A percentile compares a stretch with the other conserved stretches of the same genome.
These are phyloP conservation scores for Enteromius trimaculatus DNA, from an alignment of 2,797 vertebrate species.

Conservation along the genomic window DNA sequence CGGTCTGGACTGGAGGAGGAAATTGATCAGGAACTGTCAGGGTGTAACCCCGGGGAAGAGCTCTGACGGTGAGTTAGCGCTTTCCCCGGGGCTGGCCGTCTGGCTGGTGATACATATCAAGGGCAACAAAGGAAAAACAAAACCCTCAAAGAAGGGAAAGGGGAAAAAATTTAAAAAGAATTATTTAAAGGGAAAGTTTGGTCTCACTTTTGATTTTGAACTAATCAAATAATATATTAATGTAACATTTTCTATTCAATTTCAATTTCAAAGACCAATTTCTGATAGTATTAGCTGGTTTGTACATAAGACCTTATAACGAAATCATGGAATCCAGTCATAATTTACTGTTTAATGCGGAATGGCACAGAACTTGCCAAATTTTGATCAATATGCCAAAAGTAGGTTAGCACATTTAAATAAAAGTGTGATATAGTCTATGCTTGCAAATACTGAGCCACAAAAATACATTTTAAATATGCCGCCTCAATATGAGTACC, in stretches of 20 bases:
- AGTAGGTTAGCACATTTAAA: too few species aligned
- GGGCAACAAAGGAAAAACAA: slow-evolving; percentile 30
- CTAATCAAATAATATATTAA: not conserved
- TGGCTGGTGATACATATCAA: slow-evolving; percentile 31
- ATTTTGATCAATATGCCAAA: too few species aligned
- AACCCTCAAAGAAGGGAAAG: slow-evolving; percentile 2
- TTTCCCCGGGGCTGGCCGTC: slow-evolving; percentile 26
- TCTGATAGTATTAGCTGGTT: not conserved
- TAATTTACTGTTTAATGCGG: too few species aligned
- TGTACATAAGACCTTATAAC: too few species aligned
- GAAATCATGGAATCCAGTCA: too few species aligned
- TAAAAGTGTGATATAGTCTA: too few species aligned
- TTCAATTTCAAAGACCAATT: too few species aligned
- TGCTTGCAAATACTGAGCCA: too few species aligned
- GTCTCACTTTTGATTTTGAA: not conserved
- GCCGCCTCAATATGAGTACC: too few species aligned
- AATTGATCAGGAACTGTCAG: slow-evolving; percentile 48
- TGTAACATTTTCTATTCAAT: not conserved
- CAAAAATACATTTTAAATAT: too few species aligned
- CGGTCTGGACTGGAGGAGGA: slow-evolving; percentile 21
- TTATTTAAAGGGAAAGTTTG: not conserved
- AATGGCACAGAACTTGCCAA: too few species aligned
- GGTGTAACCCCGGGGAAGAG: slow-evolving; percentile 30
- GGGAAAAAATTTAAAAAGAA: too few species aligned
- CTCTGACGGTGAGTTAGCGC: slow-evolving; percentile 16